Percentiles rank a stretch among this genome's conserved stretches.
phyloP scores from a whole-genome alignment of 53 echinoderm and acorn worm species.

The Echinometra lucunter region DNA sequence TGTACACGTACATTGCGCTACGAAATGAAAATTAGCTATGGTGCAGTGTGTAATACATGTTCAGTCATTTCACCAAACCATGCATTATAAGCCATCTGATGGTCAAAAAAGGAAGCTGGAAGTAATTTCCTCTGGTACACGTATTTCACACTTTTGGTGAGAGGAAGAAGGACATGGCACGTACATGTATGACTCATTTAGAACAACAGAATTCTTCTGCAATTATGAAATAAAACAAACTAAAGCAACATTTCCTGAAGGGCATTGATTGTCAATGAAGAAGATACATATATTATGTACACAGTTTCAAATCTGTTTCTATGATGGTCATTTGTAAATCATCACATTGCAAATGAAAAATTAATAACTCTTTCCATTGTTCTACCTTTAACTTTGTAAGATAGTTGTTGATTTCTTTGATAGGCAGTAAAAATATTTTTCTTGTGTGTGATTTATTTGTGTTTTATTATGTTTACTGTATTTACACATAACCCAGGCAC shows the following conservation, averaged over 20 bases:
- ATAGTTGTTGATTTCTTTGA: too few relatives aligned
- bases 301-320: background rate
- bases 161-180: conserved; percentile 24
- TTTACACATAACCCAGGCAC: too few relatives aligned
- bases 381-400: too few relatives aligned
- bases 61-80: too few relatives aligned
- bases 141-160: background rate
- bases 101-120: background rate
- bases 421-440: too few relatives aligned
- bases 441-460: too few relatives aligned
- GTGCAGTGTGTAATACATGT: too few relatives aligned
- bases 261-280: background rate
- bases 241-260: background rate
- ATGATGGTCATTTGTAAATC: background rate
- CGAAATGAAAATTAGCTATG: too few relatives aligned
- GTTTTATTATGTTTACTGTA: too few relatives aligned
- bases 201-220: conserved; percentile 18
- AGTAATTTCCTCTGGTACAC: background rate
- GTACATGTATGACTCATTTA: conserved; percentile 9
- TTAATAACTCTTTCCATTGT: too few relatives aligned
- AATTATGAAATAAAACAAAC: background rate
- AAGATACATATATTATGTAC: background rate
- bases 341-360: background rate
- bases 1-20: too few relatives aligned
- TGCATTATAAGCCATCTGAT: too few relatives aligned